These are phyloP conservation scores for Karalla daura DNA, from an alignment of 2,797 vertebrate species.

Conservation along the genomic window DNA sequence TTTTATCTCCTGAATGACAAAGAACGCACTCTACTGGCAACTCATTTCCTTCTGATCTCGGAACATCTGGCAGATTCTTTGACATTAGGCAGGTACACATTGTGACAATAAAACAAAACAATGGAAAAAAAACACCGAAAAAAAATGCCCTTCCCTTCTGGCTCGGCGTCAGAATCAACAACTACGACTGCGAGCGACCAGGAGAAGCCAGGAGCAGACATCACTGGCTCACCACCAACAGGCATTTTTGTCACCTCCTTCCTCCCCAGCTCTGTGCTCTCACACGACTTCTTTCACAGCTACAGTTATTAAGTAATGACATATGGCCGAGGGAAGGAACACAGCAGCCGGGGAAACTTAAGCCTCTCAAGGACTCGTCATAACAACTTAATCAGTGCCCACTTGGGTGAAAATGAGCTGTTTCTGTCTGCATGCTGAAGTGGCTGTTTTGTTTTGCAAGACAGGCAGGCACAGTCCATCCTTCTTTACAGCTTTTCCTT, in stretches of 20 bases:
- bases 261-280: conserved; percentile 16
- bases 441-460: conserved; percentile 52
- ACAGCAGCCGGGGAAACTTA: conserved; percentile 47
- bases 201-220: conserved; percentile 50
- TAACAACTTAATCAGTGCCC: conserved; percentile 72
- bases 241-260: conserved; percentile 34
- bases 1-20: conserved; percentile 50
- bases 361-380: conserved; percentile 64
- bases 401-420: conserved; percentile 55
- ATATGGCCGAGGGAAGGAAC: conserved; percentile 65
- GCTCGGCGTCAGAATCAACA: conserved; percentile 44
- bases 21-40: conserved; percentile 28
- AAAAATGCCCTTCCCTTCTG: conserved; percentile 6
- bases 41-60: conserved; percentile 48
- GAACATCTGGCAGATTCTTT: conserved; percentile 32
- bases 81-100: conserved; percentile 46
- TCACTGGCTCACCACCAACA: conserved; percentile 53
- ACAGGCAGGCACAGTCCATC: conserved; percentile 37
- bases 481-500: conserved; percentile 8
- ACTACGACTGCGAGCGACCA: conserved; percentile 54
- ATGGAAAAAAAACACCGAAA: background rate
- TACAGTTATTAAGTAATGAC: conserved; percentile 68
- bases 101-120: conserved; percentile 13
- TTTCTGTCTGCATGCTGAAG: conserved; percentile 36
- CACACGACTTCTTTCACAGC: conserved; percentile 19